These are phyloP conservation scores for Henricia sp. DNA, from an alignment of 53 echinoderm and acorn worm genomes.

Conservation along the genomic window DNA sequence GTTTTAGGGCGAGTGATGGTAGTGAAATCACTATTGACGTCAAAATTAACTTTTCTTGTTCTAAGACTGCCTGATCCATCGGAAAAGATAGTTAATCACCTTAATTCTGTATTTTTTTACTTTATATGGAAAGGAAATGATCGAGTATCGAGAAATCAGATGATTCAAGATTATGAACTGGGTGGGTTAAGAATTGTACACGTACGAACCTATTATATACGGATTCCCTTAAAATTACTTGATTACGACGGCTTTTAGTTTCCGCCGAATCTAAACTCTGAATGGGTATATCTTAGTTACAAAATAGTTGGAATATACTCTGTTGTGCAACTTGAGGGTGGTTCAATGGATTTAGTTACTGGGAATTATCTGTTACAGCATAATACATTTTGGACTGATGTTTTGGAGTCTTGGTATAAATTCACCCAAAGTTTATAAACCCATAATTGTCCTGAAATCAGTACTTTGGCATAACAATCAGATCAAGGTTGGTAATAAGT, in stretches of 20 bases:
- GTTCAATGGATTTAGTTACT: too few relatives aligned
- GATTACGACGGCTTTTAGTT: too few relatives aligned
- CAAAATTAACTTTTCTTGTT: neutral
- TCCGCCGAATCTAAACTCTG: neutral
- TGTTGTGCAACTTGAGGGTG: neutral
- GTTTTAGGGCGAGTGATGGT: too few relatives aligned
- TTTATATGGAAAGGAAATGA: too few relatives aligned
- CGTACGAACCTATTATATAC: too few relatives aligned
- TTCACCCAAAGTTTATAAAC: neutral
- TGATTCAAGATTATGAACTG: too few relatives aligned
- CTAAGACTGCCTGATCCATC: neutral
- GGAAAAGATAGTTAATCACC: too few relatives aligned
- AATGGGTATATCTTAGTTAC: neutral
- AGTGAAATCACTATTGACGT: constrained; percentile 7
- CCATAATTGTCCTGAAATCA: neutral
- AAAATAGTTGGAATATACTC: neutral
- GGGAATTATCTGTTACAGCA: neutral
- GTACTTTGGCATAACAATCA: too few relatives aligned
- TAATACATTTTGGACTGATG: neutral
- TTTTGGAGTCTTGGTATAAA: neutral
- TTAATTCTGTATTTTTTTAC: too few relatives aligned
- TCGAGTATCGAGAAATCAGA: too few relatives aligned
- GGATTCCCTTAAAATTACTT: too few relatives aligned
- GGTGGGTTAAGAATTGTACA: too few relatives aligned
- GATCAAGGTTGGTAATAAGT: neutral